Evolutionary conservation across 2,797 vertebrate genomes (phyloP).

Genomic region (Siniperca obscura): DNA sequence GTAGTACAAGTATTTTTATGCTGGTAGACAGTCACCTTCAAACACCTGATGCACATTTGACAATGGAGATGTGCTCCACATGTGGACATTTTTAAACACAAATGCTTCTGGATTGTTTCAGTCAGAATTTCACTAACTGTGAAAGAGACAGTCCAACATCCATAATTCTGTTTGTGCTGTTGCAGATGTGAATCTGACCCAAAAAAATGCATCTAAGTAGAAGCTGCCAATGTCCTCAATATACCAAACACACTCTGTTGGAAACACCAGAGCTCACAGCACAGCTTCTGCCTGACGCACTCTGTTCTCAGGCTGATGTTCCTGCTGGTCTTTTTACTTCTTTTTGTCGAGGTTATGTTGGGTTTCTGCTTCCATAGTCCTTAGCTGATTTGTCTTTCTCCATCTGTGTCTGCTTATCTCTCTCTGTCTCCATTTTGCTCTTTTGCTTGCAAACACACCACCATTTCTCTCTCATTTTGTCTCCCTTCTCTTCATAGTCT

Average conservation of each 20-base stretch:
- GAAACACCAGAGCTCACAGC: slow-evolving; percentile 21
- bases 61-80: background rate
- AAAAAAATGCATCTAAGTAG: background rate
- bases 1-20: too few relatives aligned
- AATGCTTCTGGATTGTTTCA: background rate
- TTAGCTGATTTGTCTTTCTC: background rate
- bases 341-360: slow-evolving; percentile 2
- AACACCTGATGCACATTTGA: background rate
- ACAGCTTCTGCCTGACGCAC: slow-evolving; percentile 7
- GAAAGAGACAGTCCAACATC: slow-evolving; percentile 14
- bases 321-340: background rate
- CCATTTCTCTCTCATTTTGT: background rate
- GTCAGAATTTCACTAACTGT: background rate
- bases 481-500: background rate
- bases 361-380: slow-evolving; percentile 5
- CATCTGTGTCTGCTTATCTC: slow-evolving; percentile 24
- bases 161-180: slow-evolving; percentile 22
- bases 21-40: background rate
- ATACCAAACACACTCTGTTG: background rate
- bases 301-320: background rate
- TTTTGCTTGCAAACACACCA: background rate
- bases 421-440: background rate
- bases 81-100: background rate
- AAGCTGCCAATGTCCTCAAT: slow-evolving; percentile 22
- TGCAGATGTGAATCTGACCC: slow-evolving; percentile 12